Conservation (phyloP, 2,113 vertebrate species). For the Eublepharis macularius region DNA sequence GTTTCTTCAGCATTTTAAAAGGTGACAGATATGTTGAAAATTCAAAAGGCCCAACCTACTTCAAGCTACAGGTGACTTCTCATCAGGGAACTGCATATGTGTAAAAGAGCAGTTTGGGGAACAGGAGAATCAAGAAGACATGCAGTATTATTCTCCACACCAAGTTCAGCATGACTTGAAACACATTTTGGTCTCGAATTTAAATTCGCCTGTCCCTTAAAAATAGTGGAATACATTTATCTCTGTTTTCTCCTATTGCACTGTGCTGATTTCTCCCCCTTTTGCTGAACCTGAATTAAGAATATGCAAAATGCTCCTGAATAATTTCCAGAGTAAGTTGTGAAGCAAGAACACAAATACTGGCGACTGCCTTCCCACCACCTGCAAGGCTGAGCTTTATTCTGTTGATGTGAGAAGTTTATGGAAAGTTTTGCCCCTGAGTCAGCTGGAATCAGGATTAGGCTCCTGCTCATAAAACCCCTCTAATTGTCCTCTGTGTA, state of each 20-base stretch:
- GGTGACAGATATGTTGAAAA: too few species aligned
- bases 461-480: neutral
- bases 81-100: too few species aligned
- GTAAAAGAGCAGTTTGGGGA: too few species aligned
- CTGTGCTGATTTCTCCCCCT: neutral
- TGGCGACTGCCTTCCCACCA: neutral
- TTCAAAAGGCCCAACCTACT: too few species aligned
- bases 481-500: neutral
- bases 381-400: neutral
- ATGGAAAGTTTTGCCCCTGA: neutral
- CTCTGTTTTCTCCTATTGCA: neutral
- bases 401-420: neutral
- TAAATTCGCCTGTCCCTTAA: neutral
- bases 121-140: too few species aligned
- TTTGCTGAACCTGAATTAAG: neutral
- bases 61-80: too few species aligned
- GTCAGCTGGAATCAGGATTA: neutral
- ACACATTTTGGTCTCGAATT: neutral
- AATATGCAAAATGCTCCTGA: neutral
- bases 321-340: neutral
- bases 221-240: neutral
- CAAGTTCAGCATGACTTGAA: neutral
- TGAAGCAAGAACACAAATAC: too few species aligned
- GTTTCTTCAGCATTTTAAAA: too few species aligned
- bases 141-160: neutral